Evolutionary conservation across 2,888 invertebrate species (phyloP).

Genomic region (Hedychridium roseum): DNA sequence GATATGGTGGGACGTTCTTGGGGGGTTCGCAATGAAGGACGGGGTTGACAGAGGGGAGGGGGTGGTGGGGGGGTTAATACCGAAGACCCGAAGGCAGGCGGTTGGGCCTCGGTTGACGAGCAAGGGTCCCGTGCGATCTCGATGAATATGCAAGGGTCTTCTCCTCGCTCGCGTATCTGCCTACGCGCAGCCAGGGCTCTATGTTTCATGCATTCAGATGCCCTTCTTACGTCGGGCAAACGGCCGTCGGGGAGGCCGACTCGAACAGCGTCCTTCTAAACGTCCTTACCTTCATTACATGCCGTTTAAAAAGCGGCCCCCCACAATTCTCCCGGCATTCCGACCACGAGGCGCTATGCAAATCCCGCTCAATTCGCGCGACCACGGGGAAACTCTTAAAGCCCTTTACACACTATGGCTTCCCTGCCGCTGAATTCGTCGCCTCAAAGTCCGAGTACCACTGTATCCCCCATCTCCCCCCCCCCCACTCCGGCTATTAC

Average conservation of each 20-base stretch:
- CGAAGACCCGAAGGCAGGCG: background rate
- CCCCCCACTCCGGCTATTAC: too few species aligned
- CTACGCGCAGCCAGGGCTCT: constrained; percentile 27
- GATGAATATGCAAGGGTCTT: constrained; percentile 55
- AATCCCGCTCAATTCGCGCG: constrained; percentile 42
- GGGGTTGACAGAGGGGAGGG: constrained; percentile 22
- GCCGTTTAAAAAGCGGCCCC: constrained; percentile 48
- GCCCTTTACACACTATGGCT: constrained; percentile 38
- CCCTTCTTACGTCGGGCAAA: constrained; percentile 44
- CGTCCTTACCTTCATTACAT: constrained; percentile 44
- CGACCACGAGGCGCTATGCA: constrained; percentile 41
- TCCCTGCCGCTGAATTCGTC: constrained; percentile 44
- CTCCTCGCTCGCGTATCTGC: constrained; percentile 36
- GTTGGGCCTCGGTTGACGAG: constrained; percentile 1
- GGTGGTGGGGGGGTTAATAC: constrained; percentile 4
- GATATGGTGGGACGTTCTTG: constrained; percentile 9
- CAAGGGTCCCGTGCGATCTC: constrained; percentile 17
- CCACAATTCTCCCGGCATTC: constrained; percentile 43
- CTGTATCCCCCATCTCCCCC: constrained; percentile 33
- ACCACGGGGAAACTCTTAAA: constrained; percentile 43
- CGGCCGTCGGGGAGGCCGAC: constrained; percentile 10
- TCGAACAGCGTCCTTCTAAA: constrained; percentile 38
- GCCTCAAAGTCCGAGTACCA: constrained; percentile 40
- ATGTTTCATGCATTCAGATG: constrained; percentile 57
- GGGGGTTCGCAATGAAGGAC: constrained; percentile 1